phyloP scores from a whole-genome alignment of 2,113 vertebrate species.

The Cromileptes altivelis region DNA sequence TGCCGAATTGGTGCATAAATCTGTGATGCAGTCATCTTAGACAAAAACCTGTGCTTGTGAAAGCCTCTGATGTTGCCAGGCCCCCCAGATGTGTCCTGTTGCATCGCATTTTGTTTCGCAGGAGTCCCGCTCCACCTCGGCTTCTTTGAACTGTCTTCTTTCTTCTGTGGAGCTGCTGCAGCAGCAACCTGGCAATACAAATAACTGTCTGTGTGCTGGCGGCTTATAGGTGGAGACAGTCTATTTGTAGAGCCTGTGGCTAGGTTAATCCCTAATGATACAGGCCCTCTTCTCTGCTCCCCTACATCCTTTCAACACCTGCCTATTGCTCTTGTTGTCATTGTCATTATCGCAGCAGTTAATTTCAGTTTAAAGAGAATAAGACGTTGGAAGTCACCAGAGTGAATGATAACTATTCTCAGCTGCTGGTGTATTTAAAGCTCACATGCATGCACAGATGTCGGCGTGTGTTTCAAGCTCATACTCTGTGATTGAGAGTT shows the following conservation, averaged over 20 bases:
- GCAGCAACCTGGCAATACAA: slow-evolving; percentile 80
- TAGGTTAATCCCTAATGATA: slow-evolving; percentile 85
- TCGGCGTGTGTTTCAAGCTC: neutral
- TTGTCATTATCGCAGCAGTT: slow-evolving; percentile 60
- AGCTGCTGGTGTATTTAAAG: slow-evolving; percentile 28
- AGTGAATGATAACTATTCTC: slow-evolving; percentile 37
- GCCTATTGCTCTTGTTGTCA: slow-evolving; percentile 65
- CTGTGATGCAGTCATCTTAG: slow-evolving; percentile 11
- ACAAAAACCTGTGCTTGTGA: slow-evolving; percentile 20
- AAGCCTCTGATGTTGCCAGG: slow-evolving; percentile 56
- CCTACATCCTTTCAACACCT: slow-evolving; percentile 68
- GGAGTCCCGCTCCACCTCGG: slow-evolving; percentile 52
- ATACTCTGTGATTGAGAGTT: too few relatives aligned
- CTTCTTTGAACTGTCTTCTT: slow-evolving; percentile 75
- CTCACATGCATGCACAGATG: neutral
- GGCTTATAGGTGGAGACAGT: slow-evolving; percentile 82
- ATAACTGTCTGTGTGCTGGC: slow-evolving; percentile 75
- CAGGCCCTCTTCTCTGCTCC: slow-evolving; percentile 66
- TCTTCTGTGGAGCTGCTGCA: slow-evolving; percentile 67
- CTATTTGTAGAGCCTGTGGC: slow-evolving; percentile 82
- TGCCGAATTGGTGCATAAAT: slow-evolving; percentile 21
- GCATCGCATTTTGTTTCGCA: slow-evolving; percentile 64
- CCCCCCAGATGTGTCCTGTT: slow-evolving; percentile 54
- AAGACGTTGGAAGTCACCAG: slow-evolving; percentile 43
- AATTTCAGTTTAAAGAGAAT: slow-evolving; percentile 45